Conservation (phyloP, 2,797 vertebrate species). For the Clarias fuscus region DNA sequence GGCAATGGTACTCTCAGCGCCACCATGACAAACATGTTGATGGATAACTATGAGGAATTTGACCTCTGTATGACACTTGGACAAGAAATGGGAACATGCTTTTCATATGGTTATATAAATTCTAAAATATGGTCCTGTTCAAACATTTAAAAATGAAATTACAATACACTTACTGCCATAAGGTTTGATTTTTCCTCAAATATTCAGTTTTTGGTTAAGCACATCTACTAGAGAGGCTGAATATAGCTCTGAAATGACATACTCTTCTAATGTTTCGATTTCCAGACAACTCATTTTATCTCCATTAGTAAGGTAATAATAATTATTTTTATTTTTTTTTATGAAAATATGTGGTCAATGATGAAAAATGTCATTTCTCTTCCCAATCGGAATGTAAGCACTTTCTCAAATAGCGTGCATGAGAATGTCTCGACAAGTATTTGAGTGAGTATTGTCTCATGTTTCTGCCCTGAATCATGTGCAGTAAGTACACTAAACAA, state of each 20-base stretch:
- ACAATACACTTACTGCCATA: neutral
- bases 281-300: neutral
- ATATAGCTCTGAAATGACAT: neutral
- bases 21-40: neutral
- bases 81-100: neutral
- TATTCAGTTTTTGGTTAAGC: neutral
- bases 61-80: neutral
- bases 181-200: neutral
- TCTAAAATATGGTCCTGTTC: neutral
- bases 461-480: slow-evolving; percentile 1
- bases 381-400: neutral
- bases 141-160: neutral
- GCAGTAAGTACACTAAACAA: neutral
- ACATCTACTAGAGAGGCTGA: neutral
- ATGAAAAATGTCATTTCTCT: neutral
- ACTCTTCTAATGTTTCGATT: neutral
- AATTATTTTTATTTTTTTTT: too few relatives aligned
- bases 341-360: neutral
- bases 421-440: neutral
- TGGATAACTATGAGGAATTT: neutral
- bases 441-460: too few relatives aligned
- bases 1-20: neutral
- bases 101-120: neutral
- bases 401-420: too few relatives aligned
- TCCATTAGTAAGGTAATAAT: neutral